phyloP scores from a whole-genome alignment of 2,888 invertebrate species.

The Ypsolopha sequella region DNA sequence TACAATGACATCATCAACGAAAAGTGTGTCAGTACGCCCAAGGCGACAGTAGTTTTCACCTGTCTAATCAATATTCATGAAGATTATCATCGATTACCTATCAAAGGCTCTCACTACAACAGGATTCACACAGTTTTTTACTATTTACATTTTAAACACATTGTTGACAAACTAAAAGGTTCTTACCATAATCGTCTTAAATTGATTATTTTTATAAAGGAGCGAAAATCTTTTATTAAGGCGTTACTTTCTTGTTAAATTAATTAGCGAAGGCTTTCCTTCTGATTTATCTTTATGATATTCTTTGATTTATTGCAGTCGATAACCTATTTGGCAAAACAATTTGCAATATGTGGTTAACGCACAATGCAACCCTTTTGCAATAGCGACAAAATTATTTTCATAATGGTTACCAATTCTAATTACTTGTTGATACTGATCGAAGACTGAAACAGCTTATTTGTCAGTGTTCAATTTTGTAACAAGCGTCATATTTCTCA shows the following conservation, averaged over 20 bases:
- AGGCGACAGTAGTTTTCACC: background rate
- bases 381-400: background rate
- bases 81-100: background rate
- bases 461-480: background rate
- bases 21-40: background rate
- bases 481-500: slow-evolving; percentile 21
- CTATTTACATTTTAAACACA: background rate
- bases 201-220: background rate
- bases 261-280: background rate
- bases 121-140: background rate
- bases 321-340: too few relatives aligned
- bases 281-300: background rate
- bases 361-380: background rate
- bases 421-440: background rate
- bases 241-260: background rate
- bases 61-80: background rate
- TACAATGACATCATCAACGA: background rate
- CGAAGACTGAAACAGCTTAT: background rate
- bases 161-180: background rate
- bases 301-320: too few relatives aligned
- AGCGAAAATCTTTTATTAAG: background rate
- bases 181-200: background rate
- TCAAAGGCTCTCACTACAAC: background rate
- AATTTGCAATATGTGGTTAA: too few relatives aligned
- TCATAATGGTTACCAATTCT: background rate